Percentiles rank a stretch among this genome's conserved stretches.
These are phyloP conservation scores for Hofmannophila pseudospretella DNA, from an alignment of 2,888 invertebrate genomes.

Conservation along the genomic window DNA sequence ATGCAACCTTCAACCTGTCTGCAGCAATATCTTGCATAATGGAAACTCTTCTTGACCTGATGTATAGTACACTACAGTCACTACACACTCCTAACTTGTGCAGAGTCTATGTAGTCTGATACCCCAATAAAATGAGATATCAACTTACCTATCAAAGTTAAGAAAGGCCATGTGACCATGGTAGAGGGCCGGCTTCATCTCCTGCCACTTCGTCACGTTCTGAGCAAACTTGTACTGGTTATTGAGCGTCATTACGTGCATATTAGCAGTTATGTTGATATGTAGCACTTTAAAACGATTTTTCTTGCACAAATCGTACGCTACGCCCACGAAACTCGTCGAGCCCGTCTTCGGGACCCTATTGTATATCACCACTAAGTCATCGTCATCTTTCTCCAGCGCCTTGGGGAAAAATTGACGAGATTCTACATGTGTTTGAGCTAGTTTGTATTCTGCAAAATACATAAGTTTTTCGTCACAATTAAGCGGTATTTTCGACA, in stretches of 20 bases:
- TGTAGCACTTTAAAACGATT: slow-evolving; percentile 84
- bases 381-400: slow-evolving; percentile 72
- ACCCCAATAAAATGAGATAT: too few species aligned
- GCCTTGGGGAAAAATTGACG: slow-evolving; percentile 57
- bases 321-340: slow-evolving; percentile 95
- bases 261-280: slow-evolving; percentile 96
- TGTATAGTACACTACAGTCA: too few species aligned
- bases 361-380: slow-evolving; percentile 93
- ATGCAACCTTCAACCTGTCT: too few species aligned
- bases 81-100: too few species aligned
- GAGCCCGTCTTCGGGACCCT: slow-evolving; percentile 98
- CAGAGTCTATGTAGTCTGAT: too few species aligned
- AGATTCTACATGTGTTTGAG: slow-evolving; percentile 50
- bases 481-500: not conserved
- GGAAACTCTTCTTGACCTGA: too few species aligned
- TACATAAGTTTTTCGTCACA: slow-evolving; percentile 3
- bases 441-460: slow-evolving; percentile 58
- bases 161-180: slow-evolving; percentile 98
- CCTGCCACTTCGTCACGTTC: slow-evolving; percentile 93
- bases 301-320: slow-evolving; percentile 90
- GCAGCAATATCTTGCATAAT: too few species aligned
- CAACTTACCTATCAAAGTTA: slow-evolving; percentile 95
- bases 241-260: slow-evolving; percentile 94
- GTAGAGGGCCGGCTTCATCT: slow-evolving; percentile 95
- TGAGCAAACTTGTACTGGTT: slow-evolving; percentile 94